Conservation (phyloP, 2,797 vertebrate genomes). For the Sebastes kiyomatsui region DNA sequence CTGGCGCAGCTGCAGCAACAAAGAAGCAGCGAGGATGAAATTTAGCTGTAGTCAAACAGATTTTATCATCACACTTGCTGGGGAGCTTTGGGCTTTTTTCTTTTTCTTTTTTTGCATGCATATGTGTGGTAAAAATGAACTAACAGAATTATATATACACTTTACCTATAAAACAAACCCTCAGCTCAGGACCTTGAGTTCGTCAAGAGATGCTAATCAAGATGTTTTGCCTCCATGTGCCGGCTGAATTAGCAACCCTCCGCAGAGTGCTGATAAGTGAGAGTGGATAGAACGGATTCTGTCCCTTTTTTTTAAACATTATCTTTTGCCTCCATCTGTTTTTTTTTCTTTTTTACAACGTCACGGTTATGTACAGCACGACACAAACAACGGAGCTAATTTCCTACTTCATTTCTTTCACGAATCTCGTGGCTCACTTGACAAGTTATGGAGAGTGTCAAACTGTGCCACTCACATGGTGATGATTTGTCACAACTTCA, state of each 20-base stretch:
- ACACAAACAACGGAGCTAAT: slow-evolving; percentile 25
- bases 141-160: slow-evolving; percentile 67
- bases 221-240: slow-evolving; percentile 37
- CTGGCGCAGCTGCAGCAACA: slow-evolving; percentile 66
- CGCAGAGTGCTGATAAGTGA: slow-evolving; percentile 28
- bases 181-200: slow-evolving; percentile 40
- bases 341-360: background rate
- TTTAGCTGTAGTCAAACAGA: slow-evolving; percentile 58
- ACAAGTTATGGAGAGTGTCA: background rate
- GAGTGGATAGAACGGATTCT: slow-evolving; percentile 15
- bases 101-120: background rate
- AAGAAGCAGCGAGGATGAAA: slow-evolving; percentile 55
- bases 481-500: slow-evolving; percentile 30
- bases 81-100: slow-evolving; percentile 9
- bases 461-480: background rate
- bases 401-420: slow-evolving; percentile 17
- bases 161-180: slow-evolving; percentile 60
- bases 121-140: slow-evolving; percentile 45
- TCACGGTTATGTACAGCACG: background rate
- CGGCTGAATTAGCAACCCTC: slow-evolving; percentile 23
- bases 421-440: slow-evolving; percentile 7
- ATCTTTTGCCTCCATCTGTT: slow-evolving; percentile 18
- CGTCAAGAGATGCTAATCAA: slow-evolving; percentile 52
- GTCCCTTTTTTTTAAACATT: slow-evolving; percentile 1
- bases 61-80: slow-evolving; percentile 47